Evolutionary conservation across 1,140 invertebrate species (phyloP), one percentile per base, ranked within the genome.

Genomic region (Coptotermes formosanus): DNA sequence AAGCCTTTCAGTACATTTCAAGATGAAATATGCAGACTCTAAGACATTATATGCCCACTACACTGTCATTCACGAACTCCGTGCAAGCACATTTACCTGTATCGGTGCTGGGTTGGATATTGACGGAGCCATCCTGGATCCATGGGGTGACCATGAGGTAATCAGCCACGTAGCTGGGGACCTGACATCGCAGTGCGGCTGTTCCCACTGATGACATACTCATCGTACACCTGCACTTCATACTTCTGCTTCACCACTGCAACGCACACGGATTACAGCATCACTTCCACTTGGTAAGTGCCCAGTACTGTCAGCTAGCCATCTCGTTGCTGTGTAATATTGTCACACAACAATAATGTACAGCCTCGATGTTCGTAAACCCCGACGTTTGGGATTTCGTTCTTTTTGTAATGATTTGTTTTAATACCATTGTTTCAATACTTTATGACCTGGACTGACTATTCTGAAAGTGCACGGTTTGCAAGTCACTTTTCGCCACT

Each of bases 71-170:
- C n/a, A 81, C 75, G 8, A 12, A 38, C 3, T 83, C n/a, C 23
- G 82, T 69, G 45, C 14, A 48, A 48, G 9, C 9, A 48, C 45
- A 12, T 92, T 92, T 91, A 95, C 96, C 96, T 90, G 95, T 95
- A 90, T 96, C 95, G 86, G 95, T 94, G 87, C 95, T 95, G 14
- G 95, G 95, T 89, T 96, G 95, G 89, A 97, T 95, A 90, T 95
- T 96, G 91, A 96, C 93, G 87, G 93, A 93, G 64, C 94, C 95
- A 88, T 97, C 96, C 90, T 95, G 95, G 84, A 95, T 94, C 97
- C 97, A 99, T 32, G 96, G 96, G 30, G 96, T 97, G 32, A 97
- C 95, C 90, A 95, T 94, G 86, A 98, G 96, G 89, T 97, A 97
- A 88, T 98, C 97, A 87, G 94, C 93, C 89, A 97, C 96, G 91